Evolutionary conservation across 2,113 vertebrate species (phyloP).

Genomic region (Scortum barcoo): DNA sequence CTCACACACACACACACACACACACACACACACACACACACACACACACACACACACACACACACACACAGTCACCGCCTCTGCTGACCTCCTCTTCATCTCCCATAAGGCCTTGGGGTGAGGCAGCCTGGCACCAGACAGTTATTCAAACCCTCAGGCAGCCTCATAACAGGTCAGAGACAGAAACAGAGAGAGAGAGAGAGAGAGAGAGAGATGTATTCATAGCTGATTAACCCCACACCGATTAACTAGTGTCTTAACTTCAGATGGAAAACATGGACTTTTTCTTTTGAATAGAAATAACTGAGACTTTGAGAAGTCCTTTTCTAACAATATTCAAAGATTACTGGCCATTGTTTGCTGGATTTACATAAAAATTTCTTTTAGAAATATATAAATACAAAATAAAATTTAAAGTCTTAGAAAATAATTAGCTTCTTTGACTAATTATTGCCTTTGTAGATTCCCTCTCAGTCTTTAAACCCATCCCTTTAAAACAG

Average conservation of each 20-base stretch:
- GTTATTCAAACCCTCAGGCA: slow-evolving; percentile 84
- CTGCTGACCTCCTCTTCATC: slow-evolving; percentile 83
- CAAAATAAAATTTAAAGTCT: slow-evolving; percentile 60
- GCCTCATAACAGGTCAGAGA: slow-evolving; percentile 80
- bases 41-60: slow-evolving; percentile 43
- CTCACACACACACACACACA: slow-evolving; percentile 14
- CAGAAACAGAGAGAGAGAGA: slow-evolving; percentile 35
- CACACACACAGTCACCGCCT: slow-evolving; percentile 47
- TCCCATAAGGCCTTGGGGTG: slow-evolving; percentile 81
- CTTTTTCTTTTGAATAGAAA: slow-evolving; percentile 30
- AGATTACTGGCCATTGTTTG: slow-evolving; percentile 39
- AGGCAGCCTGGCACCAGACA: slow-evolving; percentile 87
- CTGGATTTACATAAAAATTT: slow-evolving; percentile 51
- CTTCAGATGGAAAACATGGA: background rate
- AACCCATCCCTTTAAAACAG: slow-evolving; percentile 73
- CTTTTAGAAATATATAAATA: slow-evolving; percentile 67
- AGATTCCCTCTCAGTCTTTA: slow-evolving; percentile 72
- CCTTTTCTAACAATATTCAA: slow-evolving; percentile 28
- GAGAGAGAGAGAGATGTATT: slow-evolving; percentile 29
- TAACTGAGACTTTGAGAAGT: slow-evolving; percentile 37
- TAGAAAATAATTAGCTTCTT: slow-evolving; percentile 71
- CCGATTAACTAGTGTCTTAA: slow-evolving; percentile 56
- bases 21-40: slow-evolving; percentile 8
- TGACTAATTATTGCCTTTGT: slow-evolving; percentile 76
- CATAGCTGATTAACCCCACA: slow-evolving; percentile 55